phyloP scores from a whole-genome alignment of 2,113 vertebrate species.

The Quiscalus mexicanus region DNA sequence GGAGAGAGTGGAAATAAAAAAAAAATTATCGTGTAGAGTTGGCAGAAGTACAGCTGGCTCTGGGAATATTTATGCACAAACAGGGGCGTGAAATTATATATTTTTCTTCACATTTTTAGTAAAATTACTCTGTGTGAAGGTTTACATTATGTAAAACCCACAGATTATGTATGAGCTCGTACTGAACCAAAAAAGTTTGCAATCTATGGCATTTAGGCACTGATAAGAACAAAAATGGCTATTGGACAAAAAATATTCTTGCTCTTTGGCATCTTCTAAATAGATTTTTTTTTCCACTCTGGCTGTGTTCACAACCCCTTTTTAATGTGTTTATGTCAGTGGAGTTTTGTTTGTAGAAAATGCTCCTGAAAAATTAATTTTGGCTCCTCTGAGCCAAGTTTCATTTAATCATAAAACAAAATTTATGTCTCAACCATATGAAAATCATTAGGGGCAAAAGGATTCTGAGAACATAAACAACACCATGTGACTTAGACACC shows the following conservation, averaged over 20 bases:
- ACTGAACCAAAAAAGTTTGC: neutral
- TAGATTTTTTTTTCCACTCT: neutral
- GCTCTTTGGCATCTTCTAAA: neutral
- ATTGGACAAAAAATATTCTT: neutral
- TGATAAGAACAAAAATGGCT: neutral
- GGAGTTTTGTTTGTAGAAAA: slow-evolving; percentile 55
- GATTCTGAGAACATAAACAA: slow-evolving; percentile 61
- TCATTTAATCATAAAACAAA: slow-evolving; percentile 58
- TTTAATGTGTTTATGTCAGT: slow-evolving; percentile 44
- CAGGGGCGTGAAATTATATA: neutral
- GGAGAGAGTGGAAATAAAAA: slow-evolving; percentile 44
- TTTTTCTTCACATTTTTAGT: slow-evolving; percentile 21
- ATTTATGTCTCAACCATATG: slow-evolving; percentile 36
- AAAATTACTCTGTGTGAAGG: neutral
- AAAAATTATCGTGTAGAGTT: slow-evolving; percentile 42
- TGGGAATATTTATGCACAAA: slow-evolving; percentile 21
- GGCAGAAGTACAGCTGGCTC: slow-evolving; percentile 11
- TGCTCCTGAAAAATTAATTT: slow-evolving; percentile 61
- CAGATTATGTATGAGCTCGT: accelerated
- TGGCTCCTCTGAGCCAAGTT: slow-evolving; percentile 30
- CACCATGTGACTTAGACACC: slow-evolving; percentile 55
- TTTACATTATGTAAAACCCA: neutral
- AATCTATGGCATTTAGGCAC: neutral
- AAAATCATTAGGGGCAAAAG: slow-evolving; percentile 64
- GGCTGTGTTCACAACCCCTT: neutral